Evolutionary conservation across 2,888 invertebrate genomes (phyloP).

Genomic region (Euclidia mi): DNA sequence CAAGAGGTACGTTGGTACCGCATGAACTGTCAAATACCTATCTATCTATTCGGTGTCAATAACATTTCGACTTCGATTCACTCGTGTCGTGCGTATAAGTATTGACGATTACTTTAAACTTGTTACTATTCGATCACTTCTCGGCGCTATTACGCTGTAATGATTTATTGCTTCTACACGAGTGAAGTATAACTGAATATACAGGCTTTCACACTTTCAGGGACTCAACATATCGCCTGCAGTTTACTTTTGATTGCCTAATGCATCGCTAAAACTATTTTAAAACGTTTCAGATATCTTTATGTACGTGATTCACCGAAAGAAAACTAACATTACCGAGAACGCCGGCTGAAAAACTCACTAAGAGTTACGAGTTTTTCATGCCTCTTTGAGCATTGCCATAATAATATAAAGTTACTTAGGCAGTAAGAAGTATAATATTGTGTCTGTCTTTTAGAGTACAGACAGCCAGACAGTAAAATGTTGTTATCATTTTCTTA

Average conservation of each 20-base stretch:
- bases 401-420: slow-evolving; percentile 1
- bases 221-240: too few species aligned
- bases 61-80: slow-evolving; percentile 40
- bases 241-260: too few species aligned
- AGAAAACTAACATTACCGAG: too few species aligned
- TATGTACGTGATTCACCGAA: too few species aligned
- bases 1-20: slow-evolving; percentile 55
- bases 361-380: background rate
- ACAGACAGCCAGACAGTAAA: too few species aligned
- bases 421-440: background rate
- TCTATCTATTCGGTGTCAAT: slow-evolving; percentile 30
- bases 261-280: too few species aligned
- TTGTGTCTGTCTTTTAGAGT: too few species aligned
- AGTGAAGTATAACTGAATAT: too few species aligned
- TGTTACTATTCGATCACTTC: background rate
- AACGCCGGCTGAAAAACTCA: too few species aligned
- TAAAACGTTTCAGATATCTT: too few species aligned
- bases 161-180: too few species aligned
- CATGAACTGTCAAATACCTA: slow-evolving; percentile 32
- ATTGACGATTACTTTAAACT: background rate
- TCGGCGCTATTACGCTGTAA: background rate
- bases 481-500: background rate
- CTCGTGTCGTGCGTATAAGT: background rate
- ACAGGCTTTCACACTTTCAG: too few species aligned
- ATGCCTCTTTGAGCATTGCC: background rate